These are phyloP conservation scores for Andrena cerasifolii DNA, from an alignment of 1,140 invertebrate species.

Conservation along the genomic window DNA sequence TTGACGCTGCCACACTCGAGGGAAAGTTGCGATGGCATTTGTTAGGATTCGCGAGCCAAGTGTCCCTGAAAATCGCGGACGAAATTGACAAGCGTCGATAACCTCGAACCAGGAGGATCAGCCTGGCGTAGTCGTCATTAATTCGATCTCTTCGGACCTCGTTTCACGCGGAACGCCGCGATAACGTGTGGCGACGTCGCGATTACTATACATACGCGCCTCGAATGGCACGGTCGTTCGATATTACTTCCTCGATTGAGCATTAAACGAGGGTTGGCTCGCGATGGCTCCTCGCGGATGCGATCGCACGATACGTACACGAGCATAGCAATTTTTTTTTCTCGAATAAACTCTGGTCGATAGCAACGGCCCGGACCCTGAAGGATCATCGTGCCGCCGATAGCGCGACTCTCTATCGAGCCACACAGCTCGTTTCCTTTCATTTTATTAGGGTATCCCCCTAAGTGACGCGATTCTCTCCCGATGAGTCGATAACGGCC, in stretches of 20 bases:
- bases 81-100: background rate
- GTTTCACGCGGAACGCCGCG: background rate
- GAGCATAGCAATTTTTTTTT: conserved; percentile 21
- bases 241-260: conserved; percentile 29
- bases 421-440: background rate
- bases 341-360: background rate
- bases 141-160: background rate
- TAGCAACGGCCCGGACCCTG: background rate
- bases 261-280: conserved; percentile 27
- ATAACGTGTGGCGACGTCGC: background rate
- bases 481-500: too few species aligned
- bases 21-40: background rate
- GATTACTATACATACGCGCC: background rate
- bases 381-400: background rate
- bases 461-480: background rate
- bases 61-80: too few species aligned
- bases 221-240: background rate
- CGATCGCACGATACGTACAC: conserved; percentile 34
- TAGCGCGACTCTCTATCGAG: background rate
- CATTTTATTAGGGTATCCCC: background rate
- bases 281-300: background rate
- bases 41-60: background rate
- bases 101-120: too few species aligned
- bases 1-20: too few species aligned
- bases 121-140: background rate